Evolutionary conservation across 2,888 invertebrate genomes (phyloP), one percentile per base, ranked within the genome.

Genomic region (Hemaris fuciformis): DNA sequence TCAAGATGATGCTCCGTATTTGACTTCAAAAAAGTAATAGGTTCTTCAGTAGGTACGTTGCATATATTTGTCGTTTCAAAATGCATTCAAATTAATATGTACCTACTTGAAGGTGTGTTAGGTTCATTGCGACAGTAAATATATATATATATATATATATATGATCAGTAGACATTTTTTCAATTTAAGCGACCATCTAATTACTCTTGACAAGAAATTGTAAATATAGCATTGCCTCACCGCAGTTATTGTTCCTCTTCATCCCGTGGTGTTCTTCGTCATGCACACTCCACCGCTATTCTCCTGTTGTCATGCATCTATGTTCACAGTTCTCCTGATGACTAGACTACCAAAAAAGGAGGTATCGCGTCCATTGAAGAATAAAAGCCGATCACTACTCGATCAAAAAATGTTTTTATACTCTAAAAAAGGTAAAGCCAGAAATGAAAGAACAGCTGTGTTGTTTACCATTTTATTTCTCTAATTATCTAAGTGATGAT

Each of bases 401-500:
- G 77, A 77, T 77, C 75, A 77, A 76, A 77, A 81, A 78, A 77
- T 77, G 71, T 53, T 38, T 75, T 71, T 80, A 73, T 76, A 74
- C 77, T 76, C 76, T 83, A 80, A 74, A 74, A 77, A 87, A 87
- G 88, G 84, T 87, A 76, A 91, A 91, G 91, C 91, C 86, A 85
- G 85, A 91, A 91, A 91, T 91, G 88, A 91, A 91, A 91, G 84
- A 90, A 82, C 91, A 80, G 86, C 89, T 87, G 88, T 89, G 88
- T 90, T 87, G 87, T 82, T 90, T 85, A 91, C 87, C 89, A 87
- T 89, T 87, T 70, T 75, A 70, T 90, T 88, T 89, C 87, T 85
- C 87, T 89, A 88, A 88, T 81, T 86, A 75, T 82, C 90, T 90
- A 91, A 88, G 90, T 91, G 91, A 88, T 89, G 88, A 89, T 90